Percentiles rank a stretch among this genome's conserved stretches.
Evolutionary conservation across 2,113 vertebrate genomes (phyloP).

Genomic region (Festucalex cinctus): DNA sequence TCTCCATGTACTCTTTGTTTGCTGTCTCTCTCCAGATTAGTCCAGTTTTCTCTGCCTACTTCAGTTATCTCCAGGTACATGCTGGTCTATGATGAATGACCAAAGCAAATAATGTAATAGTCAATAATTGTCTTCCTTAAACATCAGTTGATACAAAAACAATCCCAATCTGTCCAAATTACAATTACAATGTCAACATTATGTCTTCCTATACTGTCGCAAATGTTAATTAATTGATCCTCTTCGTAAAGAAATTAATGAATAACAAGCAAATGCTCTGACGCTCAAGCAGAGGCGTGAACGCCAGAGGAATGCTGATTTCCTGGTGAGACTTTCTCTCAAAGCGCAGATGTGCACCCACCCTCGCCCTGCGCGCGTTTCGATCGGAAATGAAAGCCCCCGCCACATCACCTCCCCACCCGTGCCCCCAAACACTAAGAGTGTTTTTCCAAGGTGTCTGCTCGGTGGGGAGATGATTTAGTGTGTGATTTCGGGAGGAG

Average conservation of each 20-base stretch:
- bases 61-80: not conserved
- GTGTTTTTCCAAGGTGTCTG: constrained; percentile 47
- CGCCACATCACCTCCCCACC: not conserved
- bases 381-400: constrained; percentile 48
- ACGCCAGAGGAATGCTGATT: constrained; percentile 14
- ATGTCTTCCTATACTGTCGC: not conserved
- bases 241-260: not conserved
- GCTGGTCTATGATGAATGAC: not conserved
- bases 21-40: too few species aligned
- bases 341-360: not conserved
- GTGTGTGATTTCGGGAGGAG: constrained; percentile 50
- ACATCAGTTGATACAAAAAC: not conserved
- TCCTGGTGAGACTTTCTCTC: not conserved
- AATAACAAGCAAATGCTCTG: not conserved
- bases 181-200: not conserved
- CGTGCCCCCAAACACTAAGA: constrained; percentile 21
- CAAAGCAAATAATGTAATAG: not conserved
- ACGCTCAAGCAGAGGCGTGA: not conserved
- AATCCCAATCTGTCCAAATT: not conserved
- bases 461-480: constrained; percentile 54
- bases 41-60: not conserved
- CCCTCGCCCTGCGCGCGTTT: constrained; percentile 23
- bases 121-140: not conserved
- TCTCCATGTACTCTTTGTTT: too few species aligned
- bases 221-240: not conserved